phyloP scores from a whole-genome alignment of 2,113 vertebrate genomes.

The Peromyscus polionotus region DNA sequence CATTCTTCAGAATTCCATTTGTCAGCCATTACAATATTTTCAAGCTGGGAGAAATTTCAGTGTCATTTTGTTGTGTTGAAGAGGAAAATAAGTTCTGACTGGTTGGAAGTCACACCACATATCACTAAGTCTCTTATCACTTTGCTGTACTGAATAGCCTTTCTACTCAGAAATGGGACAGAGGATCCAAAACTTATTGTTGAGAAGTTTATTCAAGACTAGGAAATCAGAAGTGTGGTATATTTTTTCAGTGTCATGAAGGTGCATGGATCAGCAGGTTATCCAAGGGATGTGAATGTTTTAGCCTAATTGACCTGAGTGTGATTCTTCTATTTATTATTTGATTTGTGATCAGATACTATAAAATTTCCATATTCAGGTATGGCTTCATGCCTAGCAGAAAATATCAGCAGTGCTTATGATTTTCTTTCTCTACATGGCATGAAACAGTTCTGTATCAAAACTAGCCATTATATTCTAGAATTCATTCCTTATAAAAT shows the following conservation, averaged over 20 bases:
- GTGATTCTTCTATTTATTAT: constrained; percentile 39
- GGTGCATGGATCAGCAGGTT: background rate
- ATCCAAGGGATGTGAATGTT: background rate
- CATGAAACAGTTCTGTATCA: background rate
- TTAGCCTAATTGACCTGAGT: background rate
- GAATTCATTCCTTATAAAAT: background rate
- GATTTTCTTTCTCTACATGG: background rate
- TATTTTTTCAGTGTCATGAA: background rate
- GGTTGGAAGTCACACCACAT: background rate
- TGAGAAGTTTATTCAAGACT: background rate
- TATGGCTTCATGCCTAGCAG: background rate
- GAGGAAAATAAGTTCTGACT: background rate
- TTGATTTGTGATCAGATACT: background rate
- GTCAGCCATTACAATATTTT: constrained; percentile 9
- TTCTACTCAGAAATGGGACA: background rate
- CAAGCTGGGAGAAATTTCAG: background rate
- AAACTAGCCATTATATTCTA: background rate
- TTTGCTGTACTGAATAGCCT: background rate
- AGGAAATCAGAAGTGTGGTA: background rate
- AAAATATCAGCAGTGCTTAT: constrained; percentile 34
- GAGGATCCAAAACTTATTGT: background rate
- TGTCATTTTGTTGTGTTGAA: background rate
- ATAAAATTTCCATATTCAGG: background rate
- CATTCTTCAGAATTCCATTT: background rate
- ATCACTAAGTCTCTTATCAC: background rate